Percentiles rank a stretch among this genome's conserved stretches.
These are phyloP conservation scores for Caenorhabditis afra DNA, from an alignment of 2,888 invertebrate genomes.

Conservation along the genomic window DNA sequence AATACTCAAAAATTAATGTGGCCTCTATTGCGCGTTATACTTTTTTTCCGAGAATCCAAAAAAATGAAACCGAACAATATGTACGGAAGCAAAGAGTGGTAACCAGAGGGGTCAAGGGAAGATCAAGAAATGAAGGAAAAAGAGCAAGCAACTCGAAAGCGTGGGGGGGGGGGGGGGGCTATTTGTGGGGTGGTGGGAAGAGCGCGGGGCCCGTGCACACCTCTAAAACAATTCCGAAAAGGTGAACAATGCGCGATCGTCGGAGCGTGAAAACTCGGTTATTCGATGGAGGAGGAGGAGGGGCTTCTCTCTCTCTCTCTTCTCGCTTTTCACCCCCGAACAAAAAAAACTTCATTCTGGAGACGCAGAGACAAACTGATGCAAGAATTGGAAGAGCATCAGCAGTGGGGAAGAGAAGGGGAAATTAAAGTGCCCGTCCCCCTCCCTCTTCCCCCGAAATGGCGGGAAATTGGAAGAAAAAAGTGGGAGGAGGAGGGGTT, in stretches of 20 bases:
- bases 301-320: not conserved
- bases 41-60: too few relatives aligned
- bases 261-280: constrained; percentile 35
- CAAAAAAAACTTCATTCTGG: not conserved
- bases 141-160: not conserved
- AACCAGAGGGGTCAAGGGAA: not conserved
- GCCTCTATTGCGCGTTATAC: too few relatives aligned
- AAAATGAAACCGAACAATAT: too few relatives aligned
- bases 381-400: too few relatives aligned
- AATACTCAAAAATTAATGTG: too few relatives aligned
- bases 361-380: not conserved
- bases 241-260: constrained; percentile 45
- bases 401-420: constrained; percentile 1
- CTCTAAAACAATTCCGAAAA: constrained; percentile 49
- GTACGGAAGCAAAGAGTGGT: not conserved
- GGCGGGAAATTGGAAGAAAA: constrained; percentile 5
- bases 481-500: not conserved
- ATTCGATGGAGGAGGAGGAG: too few relatives aligned
- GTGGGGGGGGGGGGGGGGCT: too few relatives aligned
- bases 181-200: not conserved
- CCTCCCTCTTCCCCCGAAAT: not conserved
- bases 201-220: not conserved
- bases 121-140: constrained; percentile 4
- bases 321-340: not conserved
- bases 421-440: constrained; percentile 26